Percentiles rank a stretch among this genome's conserved stretches.
Evolutionary conservation across 2,888 invertebrate species (phyloP).

Genomic region (Ceramica pisi): DNA sequence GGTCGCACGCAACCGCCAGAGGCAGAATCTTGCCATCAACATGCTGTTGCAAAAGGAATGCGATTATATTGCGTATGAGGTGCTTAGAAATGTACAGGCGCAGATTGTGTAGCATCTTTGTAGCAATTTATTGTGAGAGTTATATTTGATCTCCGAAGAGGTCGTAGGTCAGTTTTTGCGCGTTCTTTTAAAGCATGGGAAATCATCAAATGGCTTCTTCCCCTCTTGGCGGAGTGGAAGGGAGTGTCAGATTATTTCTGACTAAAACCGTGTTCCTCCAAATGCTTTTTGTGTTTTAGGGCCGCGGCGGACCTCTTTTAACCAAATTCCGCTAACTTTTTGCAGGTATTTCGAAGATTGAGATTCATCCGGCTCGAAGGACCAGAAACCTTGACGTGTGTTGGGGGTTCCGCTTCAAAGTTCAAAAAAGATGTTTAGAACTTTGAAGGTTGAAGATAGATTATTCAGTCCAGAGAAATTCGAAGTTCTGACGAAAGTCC

Average conservation of each 20-base stretch:
- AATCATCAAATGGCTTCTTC: too few relatives aligned
- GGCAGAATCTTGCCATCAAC: conserved; percentile 53
- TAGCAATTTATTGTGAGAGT: conserved; percentile 13
- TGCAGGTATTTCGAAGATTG: background rate
- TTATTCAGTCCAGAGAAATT: background rate
- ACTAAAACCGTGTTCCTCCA: too few relatives aligned
- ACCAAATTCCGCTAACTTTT: too few relatives aligned
- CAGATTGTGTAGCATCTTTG: conserved; percentile 7
- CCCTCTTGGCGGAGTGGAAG: too few relatives aligned
- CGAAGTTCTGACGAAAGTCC: background rate
- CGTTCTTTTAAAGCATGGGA: background rate
- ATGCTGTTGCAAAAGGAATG: conserved; percentile 59
- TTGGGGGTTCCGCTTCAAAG: too few relatives aligned
- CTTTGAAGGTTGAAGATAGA: background rate
- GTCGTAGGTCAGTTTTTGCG: background rate
- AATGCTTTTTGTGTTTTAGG: too few relatives aligned
- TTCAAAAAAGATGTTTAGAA: background rate
- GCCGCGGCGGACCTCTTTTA: too few relatives aligned
- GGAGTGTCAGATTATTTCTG: too few relatives aligned
- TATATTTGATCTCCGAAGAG: conserved; percentile 5
- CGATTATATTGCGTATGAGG: conserved; percentile 48
- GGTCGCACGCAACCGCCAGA: conserved; percentile 49
- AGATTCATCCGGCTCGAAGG: background rate
- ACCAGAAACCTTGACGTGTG: background rate
- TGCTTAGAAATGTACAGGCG: conserved; percentile 42